Evolutionary conservation across 2,113 vertebrate species (phyloP).

Genomic region (Thalassoma bifasciatum): DNA sequence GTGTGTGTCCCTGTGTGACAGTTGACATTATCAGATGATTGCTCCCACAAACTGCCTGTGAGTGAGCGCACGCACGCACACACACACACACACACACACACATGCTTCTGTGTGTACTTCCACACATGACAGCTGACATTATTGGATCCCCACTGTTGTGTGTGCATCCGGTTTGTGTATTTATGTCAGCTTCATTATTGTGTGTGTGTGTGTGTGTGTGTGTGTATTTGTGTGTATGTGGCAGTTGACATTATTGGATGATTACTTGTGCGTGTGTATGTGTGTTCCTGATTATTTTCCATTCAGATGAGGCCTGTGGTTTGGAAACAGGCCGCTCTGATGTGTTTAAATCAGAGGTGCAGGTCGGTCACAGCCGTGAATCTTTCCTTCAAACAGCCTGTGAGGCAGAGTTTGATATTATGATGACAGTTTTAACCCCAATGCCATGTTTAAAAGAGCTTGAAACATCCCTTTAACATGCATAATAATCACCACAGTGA

Average conservation of each 20-base stretch:
- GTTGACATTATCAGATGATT: slow-evolving; percentile 79
- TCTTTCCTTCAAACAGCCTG: too few relatives aligned
- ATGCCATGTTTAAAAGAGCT: too few relatives aligned
- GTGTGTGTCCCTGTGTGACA: slow-evolving; percentile 53
- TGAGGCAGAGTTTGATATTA: too few relatives aligned
- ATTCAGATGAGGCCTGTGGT: slow-evolving; percentile 30
- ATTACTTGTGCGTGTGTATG: slow-evolving; percentile 23
- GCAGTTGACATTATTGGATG: slow-evolving; percentile 58
- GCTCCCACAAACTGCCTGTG: slow-evolving; percentile 52
- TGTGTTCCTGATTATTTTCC: slow-evolving; percentile 26
- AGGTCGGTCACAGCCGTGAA: too few relatives aligned
- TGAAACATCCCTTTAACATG: too few relatives aligned
- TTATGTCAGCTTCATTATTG: neutral
- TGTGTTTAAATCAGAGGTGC: slow-evolving; percentile 14
- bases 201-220: slow-evolving; percentile 11
- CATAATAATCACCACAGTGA: too few relatives aligned
- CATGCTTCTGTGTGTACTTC: slow-evolving; percentile 45
- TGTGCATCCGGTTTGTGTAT: slow-evolving; percentile 29
- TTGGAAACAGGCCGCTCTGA: slow-evolving; percentile 27
- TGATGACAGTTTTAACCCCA: too few relatives aligned
- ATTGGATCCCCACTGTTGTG: slow-evolving; percentile 48
- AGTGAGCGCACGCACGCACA: slow-evolving; percentile 25
- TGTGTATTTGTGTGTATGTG: slow-evolving; percentile 16
- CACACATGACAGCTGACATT: slow-evolving; percentile 65
- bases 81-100: too few relatives aligned